These are phyloP conservation scores for Luidia sarsii DNA, from an alignment of 53 echinoderm and acorn worm genomes.

Conservation along the genomic window DNA sequence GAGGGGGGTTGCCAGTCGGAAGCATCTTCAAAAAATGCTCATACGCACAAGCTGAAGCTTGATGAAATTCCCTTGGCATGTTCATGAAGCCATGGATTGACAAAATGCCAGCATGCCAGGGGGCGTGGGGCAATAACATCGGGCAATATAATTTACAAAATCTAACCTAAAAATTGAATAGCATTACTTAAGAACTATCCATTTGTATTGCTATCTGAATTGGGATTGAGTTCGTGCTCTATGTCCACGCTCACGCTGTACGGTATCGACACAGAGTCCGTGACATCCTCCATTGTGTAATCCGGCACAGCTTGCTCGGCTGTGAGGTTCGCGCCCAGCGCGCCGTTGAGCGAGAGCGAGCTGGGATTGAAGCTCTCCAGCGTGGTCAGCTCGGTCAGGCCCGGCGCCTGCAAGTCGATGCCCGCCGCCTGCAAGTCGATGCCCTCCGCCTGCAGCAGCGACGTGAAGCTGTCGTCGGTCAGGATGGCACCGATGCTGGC, in stretches of 20 bases:
- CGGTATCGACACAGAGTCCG: slow-evolving; percentile 42
- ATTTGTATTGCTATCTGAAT: neutral
- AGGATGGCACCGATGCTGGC: neutral
- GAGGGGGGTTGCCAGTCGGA: no score
- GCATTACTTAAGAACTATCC: no score
- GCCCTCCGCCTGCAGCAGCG: neutral
- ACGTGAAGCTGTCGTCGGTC: neutral
- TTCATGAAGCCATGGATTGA: no score
- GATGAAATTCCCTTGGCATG: no score
- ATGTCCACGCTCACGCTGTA: slow-evolving; percentile 45
- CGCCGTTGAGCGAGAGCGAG: neutral
- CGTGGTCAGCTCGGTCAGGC: neutral
- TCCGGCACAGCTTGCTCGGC: neutral
- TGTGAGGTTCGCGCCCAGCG: neutral
- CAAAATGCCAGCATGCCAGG: no score
- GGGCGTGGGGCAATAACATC: no score
- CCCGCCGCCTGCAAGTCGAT: neutral
- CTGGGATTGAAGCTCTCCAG: slow-evolving; percentile 15
- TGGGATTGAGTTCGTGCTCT: neutral
- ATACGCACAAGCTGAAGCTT: no score
- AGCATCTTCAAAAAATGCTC: no score
- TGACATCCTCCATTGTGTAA: slow-evolving; percentile 24
- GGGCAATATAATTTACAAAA: no score
- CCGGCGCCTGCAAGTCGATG: neutral
- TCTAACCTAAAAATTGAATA: no score